These are phyloP conservation scores for Sarotherodon lohbergeri DNA, from an alignment of 2,113 vertebrate genomes.

Conservation along the genomic window DNA sequence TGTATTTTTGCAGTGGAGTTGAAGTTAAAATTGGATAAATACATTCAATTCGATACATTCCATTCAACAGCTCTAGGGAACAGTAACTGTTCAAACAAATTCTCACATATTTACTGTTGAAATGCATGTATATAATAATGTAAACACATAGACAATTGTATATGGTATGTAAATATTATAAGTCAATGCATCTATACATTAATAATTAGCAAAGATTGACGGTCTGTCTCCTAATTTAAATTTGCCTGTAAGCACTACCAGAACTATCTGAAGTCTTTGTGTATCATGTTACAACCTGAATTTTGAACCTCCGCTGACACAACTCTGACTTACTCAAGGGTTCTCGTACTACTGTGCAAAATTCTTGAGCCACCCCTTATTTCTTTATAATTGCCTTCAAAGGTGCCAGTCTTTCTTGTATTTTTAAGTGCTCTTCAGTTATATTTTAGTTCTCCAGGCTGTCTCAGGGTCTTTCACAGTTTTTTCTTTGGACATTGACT, in stretches of 20 bases:
- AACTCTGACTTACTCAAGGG: not conserved
- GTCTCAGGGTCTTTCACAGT: not conserved
- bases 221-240: not conserved
- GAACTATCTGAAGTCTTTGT: not conserved
- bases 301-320: not conserved
- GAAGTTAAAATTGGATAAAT: not conserved
- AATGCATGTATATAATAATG: not conserved
- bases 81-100: not conserved
- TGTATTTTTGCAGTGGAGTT: not conserved
- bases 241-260: not conserved
- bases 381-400: not conserved
- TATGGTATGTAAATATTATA: not conserved
- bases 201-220: not conserved
- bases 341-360: not conserved
- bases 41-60: not conserved
- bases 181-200: not conserved
- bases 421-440: not conserved
- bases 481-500: not conserved
- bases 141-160: not conserved
- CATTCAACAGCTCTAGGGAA: not conserved
- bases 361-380: not conserved
- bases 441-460: not conserved
- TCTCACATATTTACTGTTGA: not conserved
- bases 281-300: not conserved
- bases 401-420: not conserved